phyloP scores from a whole-genome alignment of 2,113 vertebrate genomes.

The Larimichthys crocea region DNA sequence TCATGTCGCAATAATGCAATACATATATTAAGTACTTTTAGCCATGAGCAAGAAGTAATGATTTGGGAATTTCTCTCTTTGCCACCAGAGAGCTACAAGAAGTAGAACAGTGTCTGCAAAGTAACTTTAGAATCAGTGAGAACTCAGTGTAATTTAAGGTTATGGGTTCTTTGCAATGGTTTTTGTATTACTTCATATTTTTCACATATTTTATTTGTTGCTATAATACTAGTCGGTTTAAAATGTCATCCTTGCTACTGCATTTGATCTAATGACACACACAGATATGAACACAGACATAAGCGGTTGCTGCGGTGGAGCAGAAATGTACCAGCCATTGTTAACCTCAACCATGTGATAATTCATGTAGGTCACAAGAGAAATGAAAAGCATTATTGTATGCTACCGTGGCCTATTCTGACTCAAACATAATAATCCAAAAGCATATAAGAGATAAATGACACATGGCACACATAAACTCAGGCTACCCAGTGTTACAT shows the following conservation, averaged over 20 bases:
- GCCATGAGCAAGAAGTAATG: slow-evolving; percentile 22
- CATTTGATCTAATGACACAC: not conserved
- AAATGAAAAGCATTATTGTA: not conserved
- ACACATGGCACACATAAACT: not conserved
- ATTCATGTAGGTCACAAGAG: not conserved
- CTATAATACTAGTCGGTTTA: not conserved
- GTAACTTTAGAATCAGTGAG: not conserved
- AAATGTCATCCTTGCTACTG: not conserved
- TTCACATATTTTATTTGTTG: not conserved
- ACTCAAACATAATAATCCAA: not conserved
- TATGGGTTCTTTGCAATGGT: not conserved
- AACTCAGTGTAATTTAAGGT: not conserved
- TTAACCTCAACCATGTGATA: not conserved
- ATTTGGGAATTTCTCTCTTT: slow-evolving; percentile 30
- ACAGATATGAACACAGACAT: not conserved
- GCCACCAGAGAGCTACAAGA: slow-evolving; percentile 34
- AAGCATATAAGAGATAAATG: not conserved
- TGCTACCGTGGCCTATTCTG: not conserved
- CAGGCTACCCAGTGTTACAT: not conserved
- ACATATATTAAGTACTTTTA: slow-evolving; percentile 37
- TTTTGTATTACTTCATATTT: not conserved
- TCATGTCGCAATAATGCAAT: slow-evolving; percentile 24
- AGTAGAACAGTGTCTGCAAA: slow-evolving; percentile 2
- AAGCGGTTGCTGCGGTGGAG: not conserved
- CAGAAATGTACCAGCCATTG: not conserved